A percentile compares a stretch with the other conserved stretches of the same genome.
Conservation (phyloP, 2,888 invertebrate species). For the Exephanes ischioxanthus region DNA sequence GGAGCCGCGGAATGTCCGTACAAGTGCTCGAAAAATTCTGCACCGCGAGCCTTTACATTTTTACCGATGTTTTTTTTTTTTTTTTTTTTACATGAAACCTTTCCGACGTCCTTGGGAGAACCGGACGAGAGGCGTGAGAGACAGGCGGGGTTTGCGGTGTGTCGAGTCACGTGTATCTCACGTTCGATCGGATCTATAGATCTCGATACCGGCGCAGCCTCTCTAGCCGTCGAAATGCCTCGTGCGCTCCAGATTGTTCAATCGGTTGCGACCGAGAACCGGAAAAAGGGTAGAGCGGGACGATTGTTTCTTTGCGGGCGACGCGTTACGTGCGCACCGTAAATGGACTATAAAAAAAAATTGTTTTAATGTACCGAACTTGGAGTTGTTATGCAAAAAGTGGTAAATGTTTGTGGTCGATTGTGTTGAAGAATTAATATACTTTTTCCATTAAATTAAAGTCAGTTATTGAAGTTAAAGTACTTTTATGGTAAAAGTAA, state of each 20-base stretch:
- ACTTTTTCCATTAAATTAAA: too few relatives aligned
- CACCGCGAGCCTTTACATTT: neutral
- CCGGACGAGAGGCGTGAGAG: slow-evolving; percentile 63
- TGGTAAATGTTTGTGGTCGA: neutral
- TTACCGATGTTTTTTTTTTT: neutral
- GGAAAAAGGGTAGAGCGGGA: slow-evolving; percentile 29
- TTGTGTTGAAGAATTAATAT: too few relatives aligned
- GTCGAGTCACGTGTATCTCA: slow-evolving; percentile 67
- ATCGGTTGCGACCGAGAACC: slow-evolving; percentile 43
- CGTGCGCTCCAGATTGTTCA: slow-evolving; percentile 49
- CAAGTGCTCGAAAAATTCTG: slow-evolving; percentile 59
- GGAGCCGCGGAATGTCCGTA: slow-evolving; percentile 54
- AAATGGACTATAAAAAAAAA: neutral
- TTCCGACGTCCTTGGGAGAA: slow-evolving; percentile 58
- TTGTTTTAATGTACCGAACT: too few relatives aligned
- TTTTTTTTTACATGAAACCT: slow-evolving; percentile 54
- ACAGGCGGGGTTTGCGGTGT: slow-evolving; percentile 40
- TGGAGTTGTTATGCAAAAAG: too few relatives aligned
- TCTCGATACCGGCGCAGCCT: slow-evolving; percentile 25
- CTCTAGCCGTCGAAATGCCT: too few relatives aligned
- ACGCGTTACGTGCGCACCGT: too few relatives aligned
- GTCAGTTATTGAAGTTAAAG: too few relatives aligned
- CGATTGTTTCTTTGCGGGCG: slow-evolving; percentile 45
- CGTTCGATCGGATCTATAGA: slow-evolving; percentile 66
- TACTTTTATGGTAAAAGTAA: too few relatives aligned